Percentiles rank a stretch among this genome's conserved stretches.
Conservation (phyloP, 2,888 invertebrate species). For the Dryocosmus kuriphilus region DNA sequence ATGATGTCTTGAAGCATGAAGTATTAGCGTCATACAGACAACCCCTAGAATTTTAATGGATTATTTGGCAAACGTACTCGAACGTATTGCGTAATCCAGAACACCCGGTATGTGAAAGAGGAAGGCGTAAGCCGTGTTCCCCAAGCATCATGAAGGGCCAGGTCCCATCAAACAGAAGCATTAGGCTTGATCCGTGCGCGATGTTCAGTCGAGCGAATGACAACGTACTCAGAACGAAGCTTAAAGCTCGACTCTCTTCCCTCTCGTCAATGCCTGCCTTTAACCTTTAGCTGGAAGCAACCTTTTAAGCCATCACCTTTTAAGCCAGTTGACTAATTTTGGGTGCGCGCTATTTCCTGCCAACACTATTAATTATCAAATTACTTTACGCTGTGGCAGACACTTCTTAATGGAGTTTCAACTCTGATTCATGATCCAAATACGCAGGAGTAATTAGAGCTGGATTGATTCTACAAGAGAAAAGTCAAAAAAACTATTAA, state of each 20-base stretch:
- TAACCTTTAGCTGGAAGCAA: slow-evolving; percentile 49
- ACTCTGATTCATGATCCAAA: slow-evolving; percentile 25
- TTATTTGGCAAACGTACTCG: slow-evolving; percentile 22
- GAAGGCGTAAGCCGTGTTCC: slow-evolving; percentile 55
- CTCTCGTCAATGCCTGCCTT: slow-evolving; percentile 14
- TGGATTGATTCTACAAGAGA: neutral
- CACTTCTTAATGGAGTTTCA: slow-evolving; percentile 3
- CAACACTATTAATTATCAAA: slow-evolving; percentile 26
- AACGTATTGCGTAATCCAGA: slow-evolving; percentile 28
- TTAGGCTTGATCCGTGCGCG: slow-evolving; percentile 76
- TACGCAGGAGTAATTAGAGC: neutral
- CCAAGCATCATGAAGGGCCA: slow-evolving; percentile 55
- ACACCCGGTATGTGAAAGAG: slow-evolving; percentile 47
- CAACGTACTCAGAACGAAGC: slow-evolving; percentile 73
- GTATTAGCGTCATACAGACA: neutral
- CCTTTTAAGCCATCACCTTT: slow-evolving; percentile 45
- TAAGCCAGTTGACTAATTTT: slow-evolving; percentile 1
- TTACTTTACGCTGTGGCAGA: slow-evolving; percentile 21
- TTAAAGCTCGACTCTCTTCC: slow-evolving; percentile 51
- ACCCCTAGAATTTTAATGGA: slow-evolving; percentile 31
- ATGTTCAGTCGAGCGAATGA: slow-evolving; percentile 77
- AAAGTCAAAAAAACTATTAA: neutral
- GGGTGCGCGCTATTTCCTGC: neutral
- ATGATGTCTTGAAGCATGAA: neutral
- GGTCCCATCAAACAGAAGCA: slow-evolving; percentile 75